Base-by-base conservation (phyloP, 2,797 vertebrate species). In the Pseudocheirus occidentalis region DNA sequence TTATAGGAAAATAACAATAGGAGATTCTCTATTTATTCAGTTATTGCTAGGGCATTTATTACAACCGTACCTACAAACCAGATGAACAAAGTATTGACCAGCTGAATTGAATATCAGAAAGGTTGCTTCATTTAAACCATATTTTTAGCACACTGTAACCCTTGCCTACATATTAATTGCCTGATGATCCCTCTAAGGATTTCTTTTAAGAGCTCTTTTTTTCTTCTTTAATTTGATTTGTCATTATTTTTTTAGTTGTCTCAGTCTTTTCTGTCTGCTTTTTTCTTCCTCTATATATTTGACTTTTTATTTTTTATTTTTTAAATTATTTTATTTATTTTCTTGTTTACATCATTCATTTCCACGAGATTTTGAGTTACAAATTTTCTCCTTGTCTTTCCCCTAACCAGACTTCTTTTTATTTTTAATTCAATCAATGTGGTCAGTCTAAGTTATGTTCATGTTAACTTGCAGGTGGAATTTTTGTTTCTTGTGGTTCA, bases 41-140 rank as follows among this genome's bases (percentile, higher is more conserved):
- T 94, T 95, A 97, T 97, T 97, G 97, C 95, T 96, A 96, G 97
- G 90, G 94, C 93, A 92, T 96, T 96, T 97, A 5, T 94, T 97
- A 96, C 9, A 46, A 62, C 94, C 95, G 97, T 97, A 93, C 90
- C 96, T 95, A 50, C 52, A 95, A 92, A 97, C 93, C 91, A 96
- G 94, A 59, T 28, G 96, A 95, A 96, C 94, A 96, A 18, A 46
- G 95, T 97, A 96, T 97, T 96, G 93, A 97, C 95, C 94, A 96
- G 28, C 90, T 0, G 1, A 56, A 90, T 97, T 96, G 94, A 57
- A n/a, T 95, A 96, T 91, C 90, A 91, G 40, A 94, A 97, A 92
- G 97, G 90, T 94, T 98, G 93, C 93, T 98, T 97, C 92, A 91
- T 31, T 97, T 96, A 92, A 97, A 95, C 96, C 96, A 96, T 54